These are phyloP conservation scores for Intellagama lesueurii DNA, from an alignment of 2,797 vertebrate species.

Conservation along the genomic window DNA sequence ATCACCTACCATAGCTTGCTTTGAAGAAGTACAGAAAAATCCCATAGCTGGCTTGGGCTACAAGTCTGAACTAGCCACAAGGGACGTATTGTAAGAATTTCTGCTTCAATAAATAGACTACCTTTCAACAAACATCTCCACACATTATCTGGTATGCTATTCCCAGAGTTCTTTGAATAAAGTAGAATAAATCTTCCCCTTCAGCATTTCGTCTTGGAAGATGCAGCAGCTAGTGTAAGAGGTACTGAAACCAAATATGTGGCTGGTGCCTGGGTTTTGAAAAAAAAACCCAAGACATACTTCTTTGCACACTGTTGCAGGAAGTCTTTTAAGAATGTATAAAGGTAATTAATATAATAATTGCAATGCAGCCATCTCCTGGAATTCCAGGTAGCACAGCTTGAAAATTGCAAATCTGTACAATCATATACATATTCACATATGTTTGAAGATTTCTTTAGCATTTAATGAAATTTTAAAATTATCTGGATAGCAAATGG, in stretches of 20 bases:
- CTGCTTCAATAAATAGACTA: conserved; percentile 57
- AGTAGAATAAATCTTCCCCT: conserved; percentile 13
- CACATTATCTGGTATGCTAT: conserved; percentile 48
- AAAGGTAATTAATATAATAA: neutral
- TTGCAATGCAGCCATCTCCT: conserved; percentile 39
- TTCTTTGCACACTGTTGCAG: neutral
- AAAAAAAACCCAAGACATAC: neutral
- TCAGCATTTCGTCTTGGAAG: neutral
- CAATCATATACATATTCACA: neutral
- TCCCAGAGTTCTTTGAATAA: conserved; percentile 46
- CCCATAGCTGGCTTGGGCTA: conserved; percentile 18
- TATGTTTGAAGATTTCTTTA: neutral
- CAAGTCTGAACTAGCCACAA: neutral
- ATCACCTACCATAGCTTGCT: fast-evolving
- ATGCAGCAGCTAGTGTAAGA: neutral
- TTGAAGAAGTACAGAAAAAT: neutral
- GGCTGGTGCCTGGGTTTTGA: neutral
- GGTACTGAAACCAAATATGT: neutral
- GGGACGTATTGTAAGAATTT: conserved; percentile 43
- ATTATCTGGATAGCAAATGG: neutral
- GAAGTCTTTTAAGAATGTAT: neutral
- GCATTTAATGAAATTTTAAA: neutral
- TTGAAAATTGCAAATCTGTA: neutral
- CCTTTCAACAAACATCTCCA: conserved; percentile 46
- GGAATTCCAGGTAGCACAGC: conserved; percentile 40